Evolutionary conservation across 2,113 vertebrate species (phyloP).

Genomic region (Equus quagga): DNA sequence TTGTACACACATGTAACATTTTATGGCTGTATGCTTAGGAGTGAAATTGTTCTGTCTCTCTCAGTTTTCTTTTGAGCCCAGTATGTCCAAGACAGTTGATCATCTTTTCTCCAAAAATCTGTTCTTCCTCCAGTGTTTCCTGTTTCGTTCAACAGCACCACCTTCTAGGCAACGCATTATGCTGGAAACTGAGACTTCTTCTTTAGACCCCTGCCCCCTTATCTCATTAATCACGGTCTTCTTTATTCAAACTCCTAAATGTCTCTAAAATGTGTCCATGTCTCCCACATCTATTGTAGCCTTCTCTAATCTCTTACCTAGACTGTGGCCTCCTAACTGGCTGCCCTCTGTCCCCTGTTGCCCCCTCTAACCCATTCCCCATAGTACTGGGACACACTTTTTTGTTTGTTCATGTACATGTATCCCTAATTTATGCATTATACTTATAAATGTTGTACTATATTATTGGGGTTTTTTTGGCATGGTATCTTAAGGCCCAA

Average conservation of each 20-base stretch:
- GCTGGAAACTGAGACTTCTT: neutral
- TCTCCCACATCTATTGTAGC: neutral
- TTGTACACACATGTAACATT: neutral
- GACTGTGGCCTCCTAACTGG: neutral
- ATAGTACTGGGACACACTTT: accelerated
- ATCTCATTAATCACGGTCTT: neutral
- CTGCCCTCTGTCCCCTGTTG: neutral
- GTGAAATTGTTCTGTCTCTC: neutral
- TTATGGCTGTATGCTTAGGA: neutral
- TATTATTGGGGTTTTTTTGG: neutral
- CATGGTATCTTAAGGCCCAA: neutral
- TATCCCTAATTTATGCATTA: neutral
- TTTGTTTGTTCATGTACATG: neutral
- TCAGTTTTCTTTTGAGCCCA: neutral
- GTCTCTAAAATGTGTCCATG: neutral
- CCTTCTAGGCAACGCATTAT: neutral
- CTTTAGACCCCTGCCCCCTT: neutral
- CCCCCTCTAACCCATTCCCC: neutral
- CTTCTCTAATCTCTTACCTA: neutral
- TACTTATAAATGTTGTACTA: neutral
- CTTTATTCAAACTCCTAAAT: neutral
- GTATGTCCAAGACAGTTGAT: neutral
- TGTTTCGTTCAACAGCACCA: neutral
- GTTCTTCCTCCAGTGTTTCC: neutral
- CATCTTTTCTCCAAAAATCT: neutral